Percentiles rank a stretch among this genome's conserved stretches.
phyloP scores from a whole-genome alignment of 2,797 vertebrate genomes.

The Myotis planiceps region DNA sequence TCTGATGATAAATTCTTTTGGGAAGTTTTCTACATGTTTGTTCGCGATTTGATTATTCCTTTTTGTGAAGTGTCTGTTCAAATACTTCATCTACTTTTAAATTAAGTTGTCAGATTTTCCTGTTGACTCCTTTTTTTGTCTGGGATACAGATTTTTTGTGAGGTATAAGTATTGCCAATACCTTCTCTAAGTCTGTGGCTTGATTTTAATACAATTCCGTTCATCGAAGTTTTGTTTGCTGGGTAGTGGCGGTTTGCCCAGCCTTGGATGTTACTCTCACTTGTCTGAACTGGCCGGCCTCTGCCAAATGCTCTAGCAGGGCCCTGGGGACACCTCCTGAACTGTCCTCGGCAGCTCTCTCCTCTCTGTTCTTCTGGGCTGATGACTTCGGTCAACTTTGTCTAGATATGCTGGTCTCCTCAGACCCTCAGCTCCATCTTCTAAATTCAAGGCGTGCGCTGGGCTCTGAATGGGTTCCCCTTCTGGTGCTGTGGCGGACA shows the following conservation, averaged over 20 bases:
- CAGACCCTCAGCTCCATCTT: background rate
- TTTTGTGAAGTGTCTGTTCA: background rate
- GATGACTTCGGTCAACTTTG: too few relatives aligned
- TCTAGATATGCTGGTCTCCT: background rate
- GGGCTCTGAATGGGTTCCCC: too few relatives aligned
- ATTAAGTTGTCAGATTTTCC: background rate
- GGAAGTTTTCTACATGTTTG: background rate
- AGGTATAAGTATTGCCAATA: background rate
- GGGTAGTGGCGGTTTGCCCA: background rate
- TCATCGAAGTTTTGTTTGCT: background rate
- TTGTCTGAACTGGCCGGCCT: fast-evolving
- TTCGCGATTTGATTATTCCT: background rate
- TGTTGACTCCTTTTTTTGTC: background rate
- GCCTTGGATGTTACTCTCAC: fast-evolving
- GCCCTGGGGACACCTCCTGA: background rate
- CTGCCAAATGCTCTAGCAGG: background rate
- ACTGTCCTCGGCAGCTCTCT: background rate
- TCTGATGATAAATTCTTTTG: background rate
- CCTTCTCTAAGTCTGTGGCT: background rate
- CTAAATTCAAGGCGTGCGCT: background rate
- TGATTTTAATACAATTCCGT: background rate
- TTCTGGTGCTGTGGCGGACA: background rate
- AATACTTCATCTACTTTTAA: background rate
- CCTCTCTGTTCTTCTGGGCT: background rate
- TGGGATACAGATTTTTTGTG: background rate